These are phyloP conservation scores for Petroica traversi DNA, from an alignment of 2,113 vertebrate genomes.

Conservation along the genomic window DNA sequence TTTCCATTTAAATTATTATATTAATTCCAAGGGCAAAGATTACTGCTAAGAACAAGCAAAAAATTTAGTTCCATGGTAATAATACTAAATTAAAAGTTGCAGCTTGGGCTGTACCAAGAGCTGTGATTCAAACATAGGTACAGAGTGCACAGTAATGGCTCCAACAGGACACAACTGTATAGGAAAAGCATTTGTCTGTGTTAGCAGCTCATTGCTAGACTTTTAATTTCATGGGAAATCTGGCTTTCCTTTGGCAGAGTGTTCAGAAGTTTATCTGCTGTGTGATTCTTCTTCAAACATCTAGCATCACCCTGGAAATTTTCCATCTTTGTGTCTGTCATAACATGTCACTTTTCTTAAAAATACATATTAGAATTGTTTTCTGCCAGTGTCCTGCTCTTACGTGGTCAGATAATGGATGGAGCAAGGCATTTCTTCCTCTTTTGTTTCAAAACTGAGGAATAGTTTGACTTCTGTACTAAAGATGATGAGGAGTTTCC, in stretches of 20 bases:
- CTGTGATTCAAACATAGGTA: neutral
- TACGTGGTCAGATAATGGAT: neutral
- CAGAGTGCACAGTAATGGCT: neutral
- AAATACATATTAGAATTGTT: neutral
- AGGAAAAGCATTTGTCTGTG: neutral
- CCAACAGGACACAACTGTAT: neutral
- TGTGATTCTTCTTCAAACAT: neutral
- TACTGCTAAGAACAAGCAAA: neutral
- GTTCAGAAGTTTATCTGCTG: neutral
- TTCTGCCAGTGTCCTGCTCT: neutral
- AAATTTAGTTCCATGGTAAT: neutral
- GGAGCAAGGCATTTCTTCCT: neutral
- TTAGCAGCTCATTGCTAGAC: neutral
- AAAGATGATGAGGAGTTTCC: neutral
- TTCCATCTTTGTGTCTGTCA: neutral
- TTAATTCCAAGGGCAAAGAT: neutral
- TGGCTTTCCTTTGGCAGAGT: neutral
- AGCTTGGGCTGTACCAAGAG: neutral
- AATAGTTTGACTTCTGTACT: neutral
- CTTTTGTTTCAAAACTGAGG: neutral
- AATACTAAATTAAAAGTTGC: neutral
- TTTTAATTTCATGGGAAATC: neutral
- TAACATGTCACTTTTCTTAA: neutral
- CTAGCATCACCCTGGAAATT: neutral
- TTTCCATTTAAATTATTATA: neutral